These are phyloP conservation scores for Malacoraja senta DNA, from an alignment of 2,797 vertebrate genomes.

Conservation along the genomic window DNA sequence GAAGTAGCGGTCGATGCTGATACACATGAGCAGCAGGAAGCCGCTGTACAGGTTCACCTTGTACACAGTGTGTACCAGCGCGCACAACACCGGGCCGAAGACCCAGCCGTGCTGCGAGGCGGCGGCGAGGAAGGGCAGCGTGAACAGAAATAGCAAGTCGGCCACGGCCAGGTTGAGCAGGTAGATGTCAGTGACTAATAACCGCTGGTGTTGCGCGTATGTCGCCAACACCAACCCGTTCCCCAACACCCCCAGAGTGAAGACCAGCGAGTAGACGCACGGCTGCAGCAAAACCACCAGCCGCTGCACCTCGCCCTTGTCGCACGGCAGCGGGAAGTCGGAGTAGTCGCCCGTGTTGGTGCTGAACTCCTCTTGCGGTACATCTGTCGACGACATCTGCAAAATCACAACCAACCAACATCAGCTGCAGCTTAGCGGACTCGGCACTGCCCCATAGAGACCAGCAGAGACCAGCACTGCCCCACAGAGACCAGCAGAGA, in stretches of 20 bases:
- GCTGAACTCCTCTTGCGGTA: too few relatives aligned
- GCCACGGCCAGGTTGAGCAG: constrained; percentile 78
- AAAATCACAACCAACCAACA: not conserved
- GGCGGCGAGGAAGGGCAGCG: constrained; percentile 60
- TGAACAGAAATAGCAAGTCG: constrained; percentile 76
- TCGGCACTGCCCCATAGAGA: too few relatives aligned
- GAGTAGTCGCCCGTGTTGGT: not conserved
- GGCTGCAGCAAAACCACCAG: constrained; percentile 66
- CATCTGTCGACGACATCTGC: not conserved
- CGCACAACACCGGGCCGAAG: constrained; percentile 58
- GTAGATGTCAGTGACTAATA: constrained; percentile 71
- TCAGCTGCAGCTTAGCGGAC: too few relatives aligned
- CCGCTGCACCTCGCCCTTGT: constrained; percentile 49
- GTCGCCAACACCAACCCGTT: constrained; percentile 78
- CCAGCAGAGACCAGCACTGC: too few relatives aligned
- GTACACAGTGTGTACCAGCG: constrained; percentile 58
- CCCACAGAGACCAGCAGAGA: too few relatives aligned
- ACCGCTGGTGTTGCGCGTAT: constrained; percentile 58
- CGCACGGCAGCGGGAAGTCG: constrained; percentile 51
- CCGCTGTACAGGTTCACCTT: constrained; percentile 78
- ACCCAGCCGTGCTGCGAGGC: constrained; percentile 61
- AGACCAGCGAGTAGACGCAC: constrained; percentile 60
- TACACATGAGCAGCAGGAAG: constrained; percentile 78
- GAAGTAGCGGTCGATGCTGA: constrained; percentile 82
- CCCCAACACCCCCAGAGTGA: constrained; percentile 64